Percentiles rank a stretch among this genome's conserved stretches.
Conservation (phyloP, 1,140 invertebrate genomes). For the Nasonia vitripennis region DNA sequence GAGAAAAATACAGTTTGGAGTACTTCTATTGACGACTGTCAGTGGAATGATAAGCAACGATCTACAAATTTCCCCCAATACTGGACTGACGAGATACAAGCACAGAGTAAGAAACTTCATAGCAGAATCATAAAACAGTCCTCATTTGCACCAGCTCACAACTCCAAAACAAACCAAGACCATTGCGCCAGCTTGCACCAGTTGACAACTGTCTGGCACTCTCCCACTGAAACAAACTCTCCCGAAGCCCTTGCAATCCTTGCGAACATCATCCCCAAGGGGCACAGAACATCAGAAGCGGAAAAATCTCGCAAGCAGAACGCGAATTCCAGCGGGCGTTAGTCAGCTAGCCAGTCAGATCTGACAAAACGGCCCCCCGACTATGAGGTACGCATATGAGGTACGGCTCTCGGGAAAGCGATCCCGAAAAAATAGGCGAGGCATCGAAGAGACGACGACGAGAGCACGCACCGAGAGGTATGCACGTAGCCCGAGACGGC, state of each 20-base stretch:
- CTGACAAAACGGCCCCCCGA: neutral
- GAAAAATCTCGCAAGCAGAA: neutral
- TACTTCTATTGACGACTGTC: neutral
- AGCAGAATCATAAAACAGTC: neutral
- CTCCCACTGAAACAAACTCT: too few relatives aligned
- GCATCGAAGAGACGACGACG: neutral
- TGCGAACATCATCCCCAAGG: neutral
- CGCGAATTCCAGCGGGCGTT: neutral
- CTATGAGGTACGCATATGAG: too few relatives aligned
- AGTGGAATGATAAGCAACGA: too few relatives aligned
- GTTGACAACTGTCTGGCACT: neutral
- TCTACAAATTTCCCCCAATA: too few relatives aligned
- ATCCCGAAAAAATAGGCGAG: conserved; percentile 9
- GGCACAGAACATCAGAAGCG: neutral
- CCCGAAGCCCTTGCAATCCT: neutral
- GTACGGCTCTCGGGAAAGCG: neutral
- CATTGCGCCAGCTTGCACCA: neutral
- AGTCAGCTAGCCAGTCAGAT: neutral
- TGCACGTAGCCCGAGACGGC: neutral
- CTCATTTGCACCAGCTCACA: too few relatives aligned
- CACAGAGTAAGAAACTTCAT: too few relatives aligned
- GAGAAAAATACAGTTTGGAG: neutral
- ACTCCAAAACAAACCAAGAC: neutral
- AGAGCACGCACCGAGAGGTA: neutral
- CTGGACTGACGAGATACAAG: too few relatives aligned